Conservation (phyloP, 2,888 invertebrate species). For the Drosophila yooni region DNA sequence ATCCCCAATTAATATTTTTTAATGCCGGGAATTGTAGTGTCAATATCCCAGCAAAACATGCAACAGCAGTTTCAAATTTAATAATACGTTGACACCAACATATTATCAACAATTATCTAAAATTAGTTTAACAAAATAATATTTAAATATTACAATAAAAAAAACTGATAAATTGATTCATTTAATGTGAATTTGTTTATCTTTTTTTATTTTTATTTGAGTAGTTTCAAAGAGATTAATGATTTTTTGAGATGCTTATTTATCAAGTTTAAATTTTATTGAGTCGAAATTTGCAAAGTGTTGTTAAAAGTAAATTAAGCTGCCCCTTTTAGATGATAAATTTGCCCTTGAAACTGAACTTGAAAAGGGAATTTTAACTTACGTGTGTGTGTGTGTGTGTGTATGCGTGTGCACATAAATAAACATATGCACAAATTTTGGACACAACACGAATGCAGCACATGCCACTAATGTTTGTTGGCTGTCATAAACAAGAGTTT, state of each 20-base stretch:
- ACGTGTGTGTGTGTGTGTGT: neutral
- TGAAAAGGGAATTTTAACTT: slow-evolving; percentile 14
- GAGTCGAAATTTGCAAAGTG: neutral
- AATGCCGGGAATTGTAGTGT: neutral
- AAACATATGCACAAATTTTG: slow-evolving; percentile 27
- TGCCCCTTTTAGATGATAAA: slow-evolving; percentile 6
- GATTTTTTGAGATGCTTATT: neutral
- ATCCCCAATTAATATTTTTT: slow-evolving; percentile 2
- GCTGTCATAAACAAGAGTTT: slow-evolving; percentile 60
- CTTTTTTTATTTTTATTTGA: neutral
- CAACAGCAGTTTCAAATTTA: neutral
- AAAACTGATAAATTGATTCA: neutral
- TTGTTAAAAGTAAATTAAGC: slow-evolving; percentile 6
- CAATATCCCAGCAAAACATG: neutral
- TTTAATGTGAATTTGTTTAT: neutral
- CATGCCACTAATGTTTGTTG: slow-evolving; percentile 47
- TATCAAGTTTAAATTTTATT: neutral
- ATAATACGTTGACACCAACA: neutral
- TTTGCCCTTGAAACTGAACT: slow-evolving; percentile 43
- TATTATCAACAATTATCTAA: neutral
- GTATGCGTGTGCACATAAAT: slow-evolving; percentile 1
- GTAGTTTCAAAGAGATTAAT: neutral
- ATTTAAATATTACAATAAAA: neutral
- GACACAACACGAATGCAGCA: slow-evolving; percentile 42
- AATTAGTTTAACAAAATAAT: neutral